Percentiles rank a stretch among this genome's conserved stretches.
Evolutionary conservation across 2,113 vertebrate species (phyloP).

Genomic region (Glaucidium brasilianum): DNA sequence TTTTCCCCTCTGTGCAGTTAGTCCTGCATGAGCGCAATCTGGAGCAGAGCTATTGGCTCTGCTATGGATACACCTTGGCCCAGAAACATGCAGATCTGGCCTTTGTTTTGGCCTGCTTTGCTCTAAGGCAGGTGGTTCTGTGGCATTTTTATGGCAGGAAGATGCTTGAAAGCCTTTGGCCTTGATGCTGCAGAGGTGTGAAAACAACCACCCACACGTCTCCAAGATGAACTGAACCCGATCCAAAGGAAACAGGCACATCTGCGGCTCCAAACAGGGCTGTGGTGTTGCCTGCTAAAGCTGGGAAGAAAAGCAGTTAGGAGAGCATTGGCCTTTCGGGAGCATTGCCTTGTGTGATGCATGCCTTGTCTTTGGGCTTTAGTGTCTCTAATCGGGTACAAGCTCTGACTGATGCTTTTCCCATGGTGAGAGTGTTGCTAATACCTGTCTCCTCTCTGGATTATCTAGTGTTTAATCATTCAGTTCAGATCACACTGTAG

Average conservation of each 20-base stretch:
- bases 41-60: background rate
- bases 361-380: background rate
- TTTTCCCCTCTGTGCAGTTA: background rate
- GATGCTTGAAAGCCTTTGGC: background rate
- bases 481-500: background rate
- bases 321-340: accelerated
- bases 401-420: background rate
- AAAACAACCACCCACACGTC: background rate
- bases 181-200: background rate
- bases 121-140: background rate
- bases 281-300: background rate
- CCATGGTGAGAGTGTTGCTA: background rate
- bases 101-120: background rate
- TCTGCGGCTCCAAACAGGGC: background rate
- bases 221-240: background rate
- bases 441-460: background rate
- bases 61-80: background rate
- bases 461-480: background rate
- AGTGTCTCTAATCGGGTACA: background rate
- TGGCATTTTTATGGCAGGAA: background rate
- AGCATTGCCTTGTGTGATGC: background rate
- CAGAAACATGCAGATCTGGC: background rate
- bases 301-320: background rate
- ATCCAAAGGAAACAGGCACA: background rate
- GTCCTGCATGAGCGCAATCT: background rate